Conservation (phyloP, 2,888 invertebrate genomes). For the Pristionchus maxplancki region DNA sequence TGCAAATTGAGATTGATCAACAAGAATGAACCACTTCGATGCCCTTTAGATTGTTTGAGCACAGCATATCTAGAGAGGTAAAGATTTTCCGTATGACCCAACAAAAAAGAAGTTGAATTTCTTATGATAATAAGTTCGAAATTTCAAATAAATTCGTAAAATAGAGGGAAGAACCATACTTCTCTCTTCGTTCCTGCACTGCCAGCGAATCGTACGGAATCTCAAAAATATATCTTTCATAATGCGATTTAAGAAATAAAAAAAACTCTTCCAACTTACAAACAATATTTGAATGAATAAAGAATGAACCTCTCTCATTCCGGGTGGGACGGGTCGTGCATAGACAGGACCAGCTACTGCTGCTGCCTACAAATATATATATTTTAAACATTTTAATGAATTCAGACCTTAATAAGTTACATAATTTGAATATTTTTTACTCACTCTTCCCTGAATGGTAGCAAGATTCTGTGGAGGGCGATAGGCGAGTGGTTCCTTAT, state of each 20-base stretch:
- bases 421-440: no score
- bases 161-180: neutral
- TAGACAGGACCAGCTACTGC: neutral
- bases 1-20: neutral
- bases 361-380: neutral
- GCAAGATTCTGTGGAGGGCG: neutral
- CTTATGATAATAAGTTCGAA: no score
- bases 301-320: neutral
- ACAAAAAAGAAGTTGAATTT: no score
- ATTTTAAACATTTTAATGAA: neutral
- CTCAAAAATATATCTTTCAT: neutral
- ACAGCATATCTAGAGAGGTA: no score
- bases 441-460: slow-evolving; percentile 3
- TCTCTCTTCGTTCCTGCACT: slow-evolving; percentile 19
- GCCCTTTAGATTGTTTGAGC: no score
- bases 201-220: neutral
- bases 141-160: neutral
- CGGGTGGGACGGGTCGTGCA: neutral
- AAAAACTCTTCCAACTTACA: neutral
- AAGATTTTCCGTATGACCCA: no score
- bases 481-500: neutral
- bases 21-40: no score
- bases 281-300: no score
- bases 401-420: no score
- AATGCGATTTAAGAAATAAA: no score